Evolutionary conservation across 2,797 vertebrate genomes (phyloP).

Genomic region (Macrochelys suwanniensis): DNA sequence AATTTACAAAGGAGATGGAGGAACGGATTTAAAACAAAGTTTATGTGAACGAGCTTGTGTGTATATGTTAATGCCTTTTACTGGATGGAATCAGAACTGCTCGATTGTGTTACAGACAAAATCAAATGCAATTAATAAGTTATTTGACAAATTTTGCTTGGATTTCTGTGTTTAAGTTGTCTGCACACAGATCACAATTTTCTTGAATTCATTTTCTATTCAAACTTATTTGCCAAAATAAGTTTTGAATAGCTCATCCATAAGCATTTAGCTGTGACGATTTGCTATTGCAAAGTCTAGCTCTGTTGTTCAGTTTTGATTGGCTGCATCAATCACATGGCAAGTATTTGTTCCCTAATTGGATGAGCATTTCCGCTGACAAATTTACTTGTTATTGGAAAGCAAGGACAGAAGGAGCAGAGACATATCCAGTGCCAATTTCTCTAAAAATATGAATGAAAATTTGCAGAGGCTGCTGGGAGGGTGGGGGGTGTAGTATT

Average conservation of each 20-base stretch:
- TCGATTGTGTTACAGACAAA: constrained; percentile 24
- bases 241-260: constrained; percentile 56
- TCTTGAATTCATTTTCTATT: constrained; percentile 65
- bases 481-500: not conserved
- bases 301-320: constrained; percentile 58
- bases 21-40: not conserved
- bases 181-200: constrained; percentile 57
- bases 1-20: not conserved
- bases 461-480: not conserved
- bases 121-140: constrained; percentile 46
- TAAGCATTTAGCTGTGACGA: constrained; percentile 48
- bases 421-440: not conserved
- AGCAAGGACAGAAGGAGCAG: constrained; percentile 28
- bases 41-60: not conserved
- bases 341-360: not conserved
- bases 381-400: constrained; percentile 58
- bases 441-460: not conserved
- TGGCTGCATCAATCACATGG: constrained; percentile 41
- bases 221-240: constrained; percentile 57
- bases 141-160: constrained; percentile 22
- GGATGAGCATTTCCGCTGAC: not conserved
- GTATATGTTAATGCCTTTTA: not conserved
- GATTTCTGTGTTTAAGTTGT: constrained; percentile 24
- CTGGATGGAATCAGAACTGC: not conserved
- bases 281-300: constrained; percentile 64